Conservation (phyloP, 2,113 vertebrate species). For the Cololabis saira region DNA sequence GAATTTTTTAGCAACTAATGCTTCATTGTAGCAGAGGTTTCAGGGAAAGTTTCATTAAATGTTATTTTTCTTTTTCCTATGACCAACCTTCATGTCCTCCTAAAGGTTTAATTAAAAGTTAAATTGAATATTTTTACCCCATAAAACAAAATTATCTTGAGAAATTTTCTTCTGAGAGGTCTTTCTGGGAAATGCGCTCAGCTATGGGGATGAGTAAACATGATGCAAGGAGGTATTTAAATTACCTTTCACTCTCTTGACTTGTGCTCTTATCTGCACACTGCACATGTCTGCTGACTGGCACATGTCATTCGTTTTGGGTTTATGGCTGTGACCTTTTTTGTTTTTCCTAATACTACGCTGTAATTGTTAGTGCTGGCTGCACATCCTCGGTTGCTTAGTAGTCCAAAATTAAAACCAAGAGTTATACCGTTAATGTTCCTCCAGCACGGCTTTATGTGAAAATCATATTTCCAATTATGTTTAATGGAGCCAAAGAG, state of each 20-base stretch:
- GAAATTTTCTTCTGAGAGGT: not conserved
- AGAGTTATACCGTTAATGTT: not conserved
- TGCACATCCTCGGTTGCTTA: not conserved
- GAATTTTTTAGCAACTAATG: too few relatives aligned
- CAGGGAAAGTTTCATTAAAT: not conserved
- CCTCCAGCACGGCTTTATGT: not conserved
- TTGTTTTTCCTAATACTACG: not conserved
- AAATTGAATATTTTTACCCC: slow-evolving; percentile 2
- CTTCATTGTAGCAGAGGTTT: not conserved
- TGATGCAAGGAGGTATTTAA: slow-evolving; percentile 6
- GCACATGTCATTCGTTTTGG: slow-evolving; percentile 31
- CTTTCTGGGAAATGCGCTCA: not conserved
- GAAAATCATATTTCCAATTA: not conserved
- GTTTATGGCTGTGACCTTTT: slow-evolving; percentile 15
- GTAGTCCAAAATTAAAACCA: not conserved
- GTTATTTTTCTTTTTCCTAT: not conserved
- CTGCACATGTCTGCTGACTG: slow-evolving; percentile 38
- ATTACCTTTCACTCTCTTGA: slow-evolving; percentile 14
- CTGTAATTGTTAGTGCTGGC: slow-evolving; percentile 1
- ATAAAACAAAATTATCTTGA: not conserved
- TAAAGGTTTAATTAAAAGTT: not conserved
- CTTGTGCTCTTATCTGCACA: slow-evolving; percentile 23
- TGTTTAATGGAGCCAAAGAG: not conserved
- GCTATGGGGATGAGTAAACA: slow-evolving; percentile 4
- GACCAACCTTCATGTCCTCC: not conserved